Evolutionary conservation across 2,797 vertebrate species (phyloP).

Genomic region (Tapera naevia): DNA sequence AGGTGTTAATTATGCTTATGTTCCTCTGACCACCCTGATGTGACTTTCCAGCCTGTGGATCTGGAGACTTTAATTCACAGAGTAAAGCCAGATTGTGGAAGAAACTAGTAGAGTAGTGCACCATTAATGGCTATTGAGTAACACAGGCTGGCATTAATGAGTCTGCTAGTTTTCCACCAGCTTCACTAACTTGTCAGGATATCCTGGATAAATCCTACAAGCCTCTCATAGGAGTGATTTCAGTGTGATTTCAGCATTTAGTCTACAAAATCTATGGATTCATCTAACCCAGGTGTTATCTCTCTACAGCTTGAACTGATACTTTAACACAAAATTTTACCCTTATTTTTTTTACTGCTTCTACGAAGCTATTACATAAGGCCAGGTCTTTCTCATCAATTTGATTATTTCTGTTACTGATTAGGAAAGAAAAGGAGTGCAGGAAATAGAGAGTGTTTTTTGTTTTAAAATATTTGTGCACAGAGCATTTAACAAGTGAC

Average conservation of each 20-base stretch:
- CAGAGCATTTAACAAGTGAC: not conserved
- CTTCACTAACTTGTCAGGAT: not conserved
- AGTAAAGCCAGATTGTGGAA: not conserved
- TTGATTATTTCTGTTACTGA: conserved; percentile 6
- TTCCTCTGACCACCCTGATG: not conserved
- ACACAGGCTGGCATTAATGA: not conserved
- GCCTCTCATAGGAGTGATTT: not conserved
- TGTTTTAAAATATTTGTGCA: conserved; percentile 5
- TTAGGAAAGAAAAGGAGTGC: not conserved
- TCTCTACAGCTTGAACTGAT: not conserved
- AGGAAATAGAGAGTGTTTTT: not conserved
- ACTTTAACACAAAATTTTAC: not conserved
- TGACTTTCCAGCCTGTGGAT: not conserved
- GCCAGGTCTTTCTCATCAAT: not conserved
- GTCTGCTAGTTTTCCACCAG: not conserved
- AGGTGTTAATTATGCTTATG: not conserved
- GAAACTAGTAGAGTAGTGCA: not conserved
- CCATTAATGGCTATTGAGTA: not conserved
- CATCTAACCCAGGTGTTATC: not conserved
- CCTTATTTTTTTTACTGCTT: not conserved
- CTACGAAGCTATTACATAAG: not conserved
- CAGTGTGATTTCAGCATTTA: not conserved
- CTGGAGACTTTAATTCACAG: not conserved
- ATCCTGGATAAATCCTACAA: not conserved
- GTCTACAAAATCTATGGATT: not conserved